Evolutionary conservation across 2,113 vertebrate genomes (phyloP), one percentile per base, ranked within the genome.

Genomic region (Dermatemys mawii): DNA sequence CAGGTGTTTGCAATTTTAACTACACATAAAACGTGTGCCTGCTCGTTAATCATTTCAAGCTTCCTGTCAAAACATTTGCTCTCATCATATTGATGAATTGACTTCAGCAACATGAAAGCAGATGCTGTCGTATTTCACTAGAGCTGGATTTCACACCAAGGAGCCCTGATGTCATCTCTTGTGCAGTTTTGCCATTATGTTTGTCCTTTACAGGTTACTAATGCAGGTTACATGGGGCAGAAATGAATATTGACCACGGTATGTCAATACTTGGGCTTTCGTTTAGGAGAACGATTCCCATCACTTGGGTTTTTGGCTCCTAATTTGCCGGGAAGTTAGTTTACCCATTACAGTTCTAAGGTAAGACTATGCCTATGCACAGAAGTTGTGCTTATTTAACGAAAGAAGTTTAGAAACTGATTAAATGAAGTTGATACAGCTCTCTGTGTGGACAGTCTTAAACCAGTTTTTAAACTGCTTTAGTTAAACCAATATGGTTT

Each of bases 401-500:
- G 1, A 4, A 26, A 80, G 24, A 53, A 1, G 13, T 51, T 50
- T 9, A 83, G 53, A 76, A 67, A 38, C 11, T 1, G 5, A 41
- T 51, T 44, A 46, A 60, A 41, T 78, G 26, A 10, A 8, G 9
- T 27, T 76, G 73, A 27, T 14, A 76, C 24, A 76, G 16, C 22
- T 76, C 41, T 13, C 26, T 46, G 26, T 44, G 26, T 44, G 73
- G 73, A 76, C 41, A 10, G 11, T 76, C 41, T 44, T 76, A 76
- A 44, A 44, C 0, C 0, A 2, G 0, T 22, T 79, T 48, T 67
- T 76, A 24, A 14, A 16, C n/a, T 35, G 53, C 44, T 2, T 16
- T 67, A 54, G 22, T 57, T 19, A 9, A 89, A 81, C 0, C 0
- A 16, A 48, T 78, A 27, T 32, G 35, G 27, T 75, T 44, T 46